phyloP scores from a whole-genome alignment of 1,140 invertebrate genomes.

The Habropoda laboriosa region DNA sequence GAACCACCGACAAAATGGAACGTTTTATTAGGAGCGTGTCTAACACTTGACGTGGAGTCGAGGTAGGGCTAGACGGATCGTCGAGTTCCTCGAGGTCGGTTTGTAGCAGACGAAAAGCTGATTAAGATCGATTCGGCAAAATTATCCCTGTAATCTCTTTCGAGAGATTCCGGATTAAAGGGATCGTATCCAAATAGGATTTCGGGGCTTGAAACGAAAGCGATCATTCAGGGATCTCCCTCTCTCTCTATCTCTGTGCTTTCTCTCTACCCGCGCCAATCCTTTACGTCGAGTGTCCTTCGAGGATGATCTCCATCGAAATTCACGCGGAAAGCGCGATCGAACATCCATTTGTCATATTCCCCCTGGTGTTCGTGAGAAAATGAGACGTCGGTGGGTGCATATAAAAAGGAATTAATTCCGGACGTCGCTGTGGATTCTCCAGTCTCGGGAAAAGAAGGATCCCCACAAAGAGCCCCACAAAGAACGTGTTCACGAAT shows the following conservation, averaged over 20 bases:
- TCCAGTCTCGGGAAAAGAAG: conserved; percentile 27
- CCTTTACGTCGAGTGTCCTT: neutral
- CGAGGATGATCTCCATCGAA: conserved; percentile 16
- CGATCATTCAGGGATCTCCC: neutral
- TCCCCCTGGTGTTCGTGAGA: conserved; percentile 18
- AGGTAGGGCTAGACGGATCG: neutral
- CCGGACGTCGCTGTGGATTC: conserved; percentile 18
- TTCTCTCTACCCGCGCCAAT: no score
- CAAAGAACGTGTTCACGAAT: conserved; percentile 50
- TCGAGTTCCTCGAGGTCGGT: conserved; percentile 25
- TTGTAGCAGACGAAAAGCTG: conserved; percentile 59
- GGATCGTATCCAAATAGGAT: conserved; percentile 58
- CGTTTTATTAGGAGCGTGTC: conserved; percentile 33
- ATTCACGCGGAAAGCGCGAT: conserved; percentile 13
- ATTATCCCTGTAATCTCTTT: conserved; percentile 63
- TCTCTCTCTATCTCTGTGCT: neutral
- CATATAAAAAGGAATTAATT: conserved; percentile 53
- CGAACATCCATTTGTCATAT: conserved; percentile 51
- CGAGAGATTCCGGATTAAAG: conserved; percentile 54
- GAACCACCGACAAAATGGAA: conserved; percentile 23
- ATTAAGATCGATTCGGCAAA: conserved; percentile 62
- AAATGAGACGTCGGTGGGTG: conserved; percentile 38
- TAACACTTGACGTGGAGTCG: conserved; percentile 10
- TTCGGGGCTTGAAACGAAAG: conserved; percentile 18
- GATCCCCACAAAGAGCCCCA: conserved; percentile 56